Percentiles rank a stretch among this genome's conserved stretches.
phyloP scores from a whole-genome alignment of 2,888 invertebrate species.

The Hypolimnas misippus region DNA sequence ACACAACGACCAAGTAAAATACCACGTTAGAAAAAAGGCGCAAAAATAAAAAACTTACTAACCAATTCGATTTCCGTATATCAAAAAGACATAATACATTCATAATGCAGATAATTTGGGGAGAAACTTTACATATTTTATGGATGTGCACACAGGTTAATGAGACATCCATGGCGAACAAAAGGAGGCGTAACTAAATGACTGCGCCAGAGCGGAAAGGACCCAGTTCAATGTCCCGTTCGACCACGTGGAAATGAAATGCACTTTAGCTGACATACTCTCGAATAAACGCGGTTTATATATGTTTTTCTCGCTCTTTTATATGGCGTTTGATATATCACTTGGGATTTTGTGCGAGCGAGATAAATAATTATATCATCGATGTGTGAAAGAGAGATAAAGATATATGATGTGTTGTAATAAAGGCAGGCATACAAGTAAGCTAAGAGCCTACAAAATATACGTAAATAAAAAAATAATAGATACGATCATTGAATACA shows the following conservation, averaged over 20 bases:
- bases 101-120: slow-evolving; percentile 28
- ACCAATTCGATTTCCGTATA: no score
- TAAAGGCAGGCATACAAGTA: neutral
- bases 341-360: neutral
- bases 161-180: slow-evolving; percentile 41
- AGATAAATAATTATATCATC: neutral
- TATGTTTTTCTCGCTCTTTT: slow-evolving; percentile 1
- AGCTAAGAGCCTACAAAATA: no score
- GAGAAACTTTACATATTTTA: slow-evolving; percentile 18
- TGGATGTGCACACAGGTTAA: slow-evolving; percentile 32
- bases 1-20: no score
- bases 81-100: slow-evolving; percentile 3
- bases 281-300: slow-evolving; percentile 1
- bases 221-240: slow-evolving; percentile 60
- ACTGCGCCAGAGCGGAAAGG: slow-evolving; percentile 61
- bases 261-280: slow-evolving; percentile 10
- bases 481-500: no score
- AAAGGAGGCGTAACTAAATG: slow-evolving; percentile 49
- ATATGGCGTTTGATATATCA: neutral
- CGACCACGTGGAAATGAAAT: slow-evolving; percentile 29
- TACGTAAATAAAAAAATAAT: no score
- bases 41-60: no score
- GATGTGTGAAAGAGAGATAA: neutral
- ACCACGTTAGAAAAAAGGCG: no score
- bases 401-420: neutral